Base-by-base conservation (phyloP, 2,888 invertebrate genomes). In the Drosophila affinis region DNA sequence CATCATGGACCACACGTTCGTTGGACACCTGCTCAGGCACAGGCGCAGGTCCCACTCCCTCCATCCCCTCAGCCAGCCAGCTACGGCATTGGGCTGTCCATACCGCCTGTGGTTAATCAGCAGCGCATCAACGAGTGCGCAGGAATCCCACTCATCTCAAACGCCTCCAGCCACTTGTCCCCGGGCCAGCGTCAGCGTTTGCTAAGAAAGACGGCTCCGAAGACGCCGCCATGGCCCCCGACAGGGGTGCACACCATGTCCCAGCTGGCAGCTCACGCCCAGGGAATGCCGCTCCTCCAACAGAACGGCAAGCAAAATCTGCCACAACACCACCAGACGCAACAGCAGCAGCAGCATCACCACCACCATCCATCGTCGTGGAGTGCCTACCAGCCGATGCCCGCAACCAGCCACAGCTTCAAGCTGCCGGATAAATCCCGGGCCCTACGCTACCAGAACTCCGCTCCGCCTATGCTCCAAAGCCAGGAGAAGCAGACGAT, bases 81-180 rank as follows among this genome's bases (percentile, higher is more conserved):
- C 60, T 90, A 84, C 79, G 87, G 77, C 18, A 7, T 39, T 39
- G 39, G 39, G 0, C 82, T 82, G 67, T 71, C 79, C 39, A 81
- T 79, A 21, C 79, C 77, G 45, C 75, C 71, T 52, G 73, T 86
- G 56, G 83, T 91, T 46, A 91, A 90, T 68, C 91, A 90, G 62
- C 91, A 91, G 70, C 83, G 90, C 9, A 88, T 90, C 29, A 95
- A 95, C 77, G 95, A 94, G 79, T 97, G 96, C 95, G 94, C 96
- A 39, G 96, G 96, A 76, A 95, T 96, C 89, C 97, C 97, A 52
- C 93, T 97, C 75, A 96, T 97, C 91, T 96, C 96, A 56, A 96
- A 96, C 93, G 95, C 96, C 75, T 94, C 95, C 80, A 94, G 94
- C 17, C 90, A 91, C 55, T 21, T 90, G 54, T 79, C 87, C 5